Evolutionary conservation across 2,797 vertebrate genomes (phyloP), one percentile per base, ranked within the genome.

Genomic region (Arrhamphus sclerolepis): DNA sequence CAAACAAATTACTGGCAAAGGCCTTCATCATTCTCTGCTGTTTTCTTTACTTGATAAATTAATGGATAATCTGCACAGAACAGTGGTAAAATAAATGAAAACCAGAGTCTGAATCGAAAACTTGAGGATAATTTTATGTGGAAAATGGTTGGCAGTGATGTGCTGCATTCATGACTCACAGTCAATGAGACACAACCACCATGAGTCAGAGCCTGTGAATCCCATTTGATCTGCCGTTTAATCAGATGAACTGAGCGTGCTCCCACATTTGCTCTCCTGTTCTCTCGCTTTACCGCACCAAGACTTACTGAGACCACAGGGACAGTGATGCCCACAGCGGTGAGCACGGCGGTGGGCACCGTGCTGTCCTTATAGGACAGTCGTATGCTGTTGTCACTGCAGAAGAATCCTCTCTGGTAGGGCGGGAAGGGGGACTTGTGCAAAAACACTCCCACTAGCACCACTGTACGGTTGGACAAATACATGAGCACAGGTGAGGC

Each of bases 301-400:
- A 85, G 89, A 95, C 93, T 96, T 96, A 95, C 94, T 86, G 93
- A 92, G 89, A 90, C 46, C 80, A 93, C 79, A 21, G 94, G 92
- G 90, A 93, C 69, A 78, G 93, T 56, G 84, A 93, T 54, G 69
- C 93, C 92, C 90, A 91, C 87, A 10, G 91, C 88, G 60, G 85
- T 90, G 80, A 94, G 91, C 82, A 91, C 70, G 1, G 91, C 80
- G 77, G 85, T 90, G 41, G 86, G 91, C 86, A 95, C 88, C 16
- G 92, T 90, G 89, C 92, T 95, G 90, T 20, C 80, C 92, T 94
- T 94, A 60, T 0, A 86, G 77, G 88, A 79, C 64, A 89, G 83
- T 66, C 76, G 24, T 82, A 93, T 89, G 91, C 87, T 92, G 83
- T 78, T 52, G 81, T 91, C 91, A 16, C 38, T 77, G 78, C 92